Conservation (phyloP, 2,797 vertebrate species). For the Balearica regulorum region DNA sequence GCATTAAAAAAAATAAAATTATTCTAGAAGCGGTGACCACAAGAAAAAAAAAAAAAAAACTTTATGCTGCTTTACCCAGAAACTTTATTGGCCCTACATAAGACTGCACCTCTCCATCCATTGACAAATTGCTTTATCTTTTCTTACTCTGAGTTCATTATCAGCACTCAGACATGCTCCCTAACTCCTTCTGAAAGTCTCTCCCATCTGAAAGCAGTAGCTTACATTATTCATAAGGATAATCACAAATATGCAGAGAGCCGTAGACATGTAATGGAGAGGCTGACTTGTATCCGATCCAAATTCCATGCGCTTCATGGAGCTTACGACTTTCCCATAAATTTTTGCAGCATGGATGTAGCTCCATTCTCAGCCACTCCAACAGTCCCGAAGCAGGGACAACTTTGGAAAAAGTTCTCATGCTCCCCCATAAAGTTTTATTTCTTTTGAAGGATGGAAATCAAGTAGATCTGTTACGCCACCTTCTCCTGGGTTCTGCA, state of each 20-base stretch:
- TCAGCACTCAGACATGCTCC: conserved; percentile 11
- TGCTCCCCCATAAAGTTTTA: conserved; percentile 7
- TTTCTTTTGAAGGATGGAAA: not conserved
- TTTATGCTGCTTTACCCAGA: not conserved
- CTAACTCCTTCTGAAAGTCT: not conserved
- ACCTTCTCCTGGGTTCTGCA: not conserved
- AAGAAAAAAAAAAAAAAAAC: not conserved
- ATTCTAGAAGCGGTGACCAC: not conserved
- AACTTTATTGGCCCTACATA: not conserved
- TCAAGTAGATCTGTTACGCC: not conserved
- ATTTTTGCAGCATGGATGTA: conserved; percentile 4
- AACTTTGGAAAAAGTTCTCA: not conserved
- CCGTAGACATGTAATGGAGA: conserved; percentile 46
- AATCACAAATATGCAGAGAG: conserved; percentile 61
- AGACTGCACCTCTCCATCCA: not conserved
- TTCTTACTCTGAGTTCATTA: not conserved
- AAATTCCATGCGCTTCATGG: conserved; percentile 26
- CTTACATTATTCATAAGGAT: conserved; percentile 60
- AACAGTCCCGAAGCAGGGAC: not conserved
- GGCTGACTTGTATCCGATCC: conserved; percentile 27
- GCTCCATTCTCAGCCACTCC: not conserved
- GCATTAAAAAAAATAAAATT: not conserved
- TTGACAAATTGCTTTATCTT: not conserved
- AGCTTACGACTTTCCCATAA: conserved; percentile 50
- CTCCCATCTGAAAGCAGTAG: conserved; percentile 35